Evolutionary conservation across 2,888 invertebrate species (phyloP).

Genomic region (Amphimallon solstitiale): DNA sequence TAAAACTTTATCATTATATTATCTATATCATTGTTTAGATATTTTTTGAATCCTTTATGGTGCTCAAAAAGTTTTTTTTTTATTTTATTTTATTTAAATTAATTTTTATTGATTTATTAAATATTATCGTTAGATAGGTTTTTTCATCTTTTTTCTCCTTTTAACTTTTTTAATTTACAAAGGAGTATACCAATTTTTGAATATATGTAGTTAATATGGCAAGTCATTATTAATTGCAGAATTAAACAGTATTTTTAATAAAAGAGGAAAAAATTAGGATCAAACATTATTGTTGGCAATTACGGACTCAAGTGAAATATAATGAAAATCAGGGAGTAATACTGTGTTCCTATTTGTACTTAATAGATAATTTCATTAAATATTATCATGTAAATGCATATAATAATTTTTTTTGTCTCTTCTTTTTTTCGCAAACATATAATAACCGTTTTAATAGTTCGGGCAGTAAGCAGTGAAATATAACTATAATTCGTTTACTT

Average conservation of each 20-base stretch:
- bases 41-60: constrained; percentile 53
- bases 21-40: constrained; percentile 39
- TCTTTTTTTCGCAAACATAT: too few relatives aligned
- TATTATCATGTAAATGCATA: constrained; percentile 39
- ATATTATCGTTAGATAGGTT: constrained; percentile 37
- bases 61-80: constrained; percentile 59
- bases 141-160: constrained; percentile 11
- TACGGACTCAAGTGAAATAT: constrained; percentile 8
- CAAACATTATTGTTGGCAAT: constrained; percentile 3
- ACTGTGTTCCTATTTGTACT: constrained; percentile 51
- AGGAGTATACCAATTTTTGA: constrained; percentile 17
- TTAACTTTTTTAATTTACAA: constrained; percentile 4
- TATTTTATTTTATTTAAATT: constrained; percentile 33
- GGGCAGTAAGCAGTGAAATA: too few relatives aligned
- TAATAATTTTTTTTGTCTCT: constrained; percentile 36
- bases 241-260: constrained; percentile 26
- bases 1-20: constrained; percentile 60
- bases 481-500: too few relatives aligned
- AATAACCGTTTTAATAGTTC: too few relatives aligned
- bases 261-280: not conserved
- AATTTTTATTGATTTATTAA: constrained; percentile 20
- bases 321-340: constrained; percentile 45
- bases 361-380: constrained; percentile 41
- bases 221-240: not conserved
- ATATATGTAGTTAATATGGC: not conserved